These are phyloP conservation scores for Pseudorhombus dupliciocellatus DNA, from an alignment of 2,113 vertebrate species.

Conservation along the genomic window DNA sequence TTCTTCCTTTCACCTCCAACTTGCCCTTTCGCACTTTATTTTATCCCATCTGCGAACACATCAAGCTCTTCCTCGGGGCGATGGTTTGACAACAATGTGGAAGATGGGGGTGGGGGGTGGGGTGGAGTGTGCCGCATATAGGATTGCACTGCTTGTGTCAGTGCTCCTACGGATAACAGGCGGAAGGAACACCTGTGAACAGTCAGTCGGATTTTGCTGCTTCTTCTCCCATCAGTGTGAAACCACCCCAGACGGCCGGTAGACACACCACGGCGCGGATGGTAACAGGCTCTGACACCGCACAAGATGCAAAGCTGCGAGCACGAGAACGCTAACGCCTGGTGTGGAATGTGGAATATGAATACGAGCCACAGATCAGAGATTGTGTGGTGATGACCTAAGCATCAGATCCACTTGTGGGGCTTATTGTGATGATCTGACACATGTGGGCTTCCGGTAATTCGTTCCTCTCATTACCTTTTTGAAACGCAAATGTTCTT, in stretches of 20 bases:
- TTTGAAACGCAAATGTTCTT: background rate
- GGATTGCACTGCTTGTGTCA: conserved; percentile 16
- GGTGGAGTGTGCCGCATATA: background rate
- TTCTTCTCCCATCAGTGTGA: conserved; percentile 40
- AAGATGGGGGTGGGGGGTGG: too few relatives aligned
- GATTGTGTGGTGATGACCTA: background rate
- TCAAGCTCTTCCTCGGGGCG: conserved; percentile 17
- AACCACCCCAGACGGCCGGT: conserved; percentile 46
- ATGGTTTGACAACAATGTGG: conserved; percentile 26
- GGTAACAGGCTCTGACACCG: conserved; percentile 30
- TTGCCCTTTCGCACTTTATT: conserved; percentile 24
- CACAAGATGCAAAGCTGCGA: conserved; percentile 6
- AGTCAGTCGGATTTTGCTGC: conserved; percentile 47
- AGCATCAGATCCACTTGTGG: background rate
- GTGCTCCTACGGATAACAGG: conserved; percentile 13
- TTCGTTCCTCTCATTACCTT: background rate
- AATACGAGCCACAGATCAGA: background rate
- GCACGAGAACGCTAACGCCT: background rate
- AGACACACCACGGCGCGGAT: conserved; percentile 20
- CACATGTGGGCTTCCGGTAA: background rate
- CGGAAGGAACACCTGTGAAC: conserved; percentile 53
- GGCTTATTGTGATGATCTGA: background rate
- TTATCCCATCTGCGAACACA: conserved; percentile 30
- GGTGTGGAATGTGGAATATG: background rate
- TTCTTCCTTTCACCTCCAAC: conserved; percentile 5